Percentiles rank a stretch among this genome's conserved stretches.
Conservation (phyloP, 2,797 vertebrate genomes). For the Hoplostethus atlanticus region DNA sequence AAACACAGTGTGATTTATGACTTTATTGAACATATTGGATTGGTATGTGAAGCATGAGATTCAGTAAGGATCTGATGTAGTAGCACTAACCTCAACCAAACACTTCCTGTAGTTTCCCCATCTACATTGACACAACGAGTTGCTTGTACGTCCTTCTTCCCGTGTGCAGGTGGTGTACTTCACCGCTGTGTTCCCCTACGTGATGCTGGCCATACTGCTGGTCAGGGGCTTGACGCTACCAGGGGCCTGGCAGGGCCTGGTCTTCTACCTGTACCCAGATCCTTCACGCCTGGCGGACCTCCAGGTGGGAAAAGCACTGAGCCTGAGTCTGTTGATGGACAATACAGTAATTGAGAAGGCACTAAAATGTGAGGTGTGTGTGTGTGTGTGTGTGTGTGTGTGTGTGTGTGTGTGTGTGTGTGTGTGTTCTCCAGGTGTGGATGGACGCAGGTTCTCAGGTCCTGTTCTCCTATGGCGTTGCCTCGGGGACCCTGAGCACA, state of each 20-base stretch:
- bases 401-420: neutral
- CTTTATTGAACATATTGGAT: too few species aligned
- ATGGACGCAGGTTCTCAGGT: conserved; percentile 77
- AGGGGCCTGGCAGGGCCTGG: conserved; percentile 72
- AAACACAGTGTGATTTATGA: too few species aligned
- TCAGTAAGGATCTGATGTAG: too few species aligned
- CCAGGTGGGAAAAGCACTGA: conserved; percentile 50
- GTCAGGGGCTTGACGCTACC: conserved; percentile 77
- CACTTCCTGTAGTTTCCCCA: too few species aligned
- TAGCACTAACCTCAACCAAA: too few species aligned
- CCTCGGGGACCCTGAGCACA: conserved; percentile 62
- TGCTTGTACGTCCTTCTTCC: neutral
- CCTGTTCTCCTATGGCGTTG: conserved; percentile 72
- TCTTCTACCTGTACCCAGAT: conserved; percentile 77
- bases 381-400: neutral
- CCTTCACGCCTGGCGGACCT: conserved; percentile 60
- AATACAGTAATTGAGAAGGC: too few species aligned
- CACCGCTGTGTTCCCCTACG: conserved; percentile 75
- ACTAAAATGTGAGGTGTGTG: too few species aligned
- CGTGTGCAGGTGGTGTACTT: conserved; percentile 73
- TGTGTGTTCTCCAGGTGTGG: conserved; percentile 67
- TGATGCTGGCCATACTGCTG: conserved; percentile 71
- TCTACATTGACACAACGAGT: too few species aligned
- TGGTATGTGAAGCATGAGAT: too few species aligned
- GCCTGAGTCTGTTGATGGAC: neutral